Base-by-base conservation (phyloP, 1,140 invertebrate genomes). In the Latrodectus geometricus region DNA sequence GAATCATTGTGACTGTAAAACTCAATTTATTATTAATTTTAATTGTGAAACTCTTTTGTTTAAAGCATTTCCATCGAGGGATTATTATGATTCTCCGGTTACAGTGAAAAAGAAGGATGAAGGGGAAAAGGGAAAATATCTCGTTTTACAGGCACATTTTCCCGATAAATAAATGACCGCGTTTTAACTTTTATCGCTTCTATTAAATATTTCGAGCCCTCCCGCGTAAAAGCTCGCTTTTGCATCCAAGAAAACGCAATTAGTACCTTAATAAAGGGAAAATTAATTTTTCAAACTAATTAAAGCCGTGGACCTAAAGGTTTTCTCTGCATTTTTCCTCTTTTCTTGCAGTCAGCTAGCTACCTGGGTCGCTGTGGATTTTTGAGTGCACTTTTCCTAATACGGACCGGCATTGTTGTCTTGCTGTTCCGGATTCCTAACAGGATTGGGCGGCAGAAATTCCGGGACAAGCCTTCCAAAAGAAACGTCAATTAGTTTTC, bases 201-300 rank as follows among this genome's bases (percentile, higher is more conserved):
- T 87, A 87, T 87, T 87, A 87, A 87, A 87, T 87, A 87, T 87
- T 87, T 87, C 85, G 80, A 74, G 73, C 68, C 68, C 75, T 8
- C 68, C 75, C 8, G 68, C 68, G 76, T 65, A 74, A 87, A 87
- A 79, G 76, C 80, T 80, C 70, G 72, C 77, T 81, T 50, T 70
- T n/a, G 23, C 80, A 74, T 35, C 61, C 85, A 69, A 78, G 74
- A 76, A 79, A 80, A 87, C 69, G 77, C 80, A 87, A 87, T 87
- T 87, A 87, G 85, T 56, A 50, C 76, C 66, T 87, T 87, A 87
- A 87, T 87, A 76, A 87, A 79, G 76, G 70, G 68, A 80, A 80
- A 87, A 87, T 87, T 87, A 87, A 87, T 87, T 87, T 87, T 87
- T 87, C 85, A 87, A 80, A 79, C 85, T 80, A 87, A 86, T 86